Conservation (phyloP, 2,113 vertebrate genomes). For the Mionectes macconnelli region DNA sequence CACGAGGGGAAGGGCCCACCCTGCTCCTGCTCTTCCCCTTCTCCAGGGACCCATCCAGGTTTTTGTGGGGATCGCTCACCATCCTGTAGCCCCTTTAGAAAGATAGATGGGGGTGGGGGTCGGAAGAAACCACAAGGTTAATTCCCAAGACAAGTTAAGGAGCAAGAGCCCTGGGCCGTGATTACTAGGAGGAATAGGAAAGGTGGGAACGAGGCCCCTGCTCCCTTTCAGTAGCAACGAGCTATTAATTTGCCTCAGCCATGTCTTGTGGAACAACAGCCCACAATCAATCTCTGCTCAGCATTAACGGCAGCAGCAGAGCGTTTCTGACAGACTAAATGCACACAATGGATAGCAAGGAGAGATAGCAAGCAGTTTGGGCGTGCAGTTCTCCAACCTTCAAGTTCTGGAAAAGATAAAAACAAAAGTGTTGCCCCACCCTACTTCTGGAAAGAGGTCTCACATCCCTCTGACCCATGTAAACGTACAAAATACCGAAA, state of each 20-base stretch:
- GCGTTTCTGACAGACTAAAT: conserved; percentile 27
- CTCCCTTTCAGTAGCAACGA: neutral
- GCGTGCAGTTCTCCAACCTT: neutral
- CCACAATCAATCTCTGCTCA: conserved; percentile 30
- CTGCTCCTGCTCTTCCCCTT: accelerated
- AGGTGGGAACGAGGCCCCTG: neutral
- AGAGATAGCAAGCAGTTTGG: neutral
- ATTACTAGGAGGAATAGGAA: neutral
- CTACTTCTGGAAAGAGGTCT: neutral
- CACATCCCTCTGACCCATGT: neutral
- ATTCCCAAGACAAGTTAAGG: neutral
- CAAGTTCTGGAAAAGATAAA: neutral
- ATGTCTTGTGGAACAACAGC: neutral
- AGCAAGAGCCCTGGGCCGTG: neutral
- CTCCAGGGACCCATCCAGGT: neutral
- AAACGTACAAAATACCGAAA: neutral
- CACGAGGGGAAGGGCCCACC: neutral
- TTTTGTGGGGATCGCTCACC: accelerated
- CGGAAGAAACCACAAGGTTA: neutral
- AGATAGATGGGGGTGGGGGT: accelerated
- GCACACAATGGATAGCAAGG: neutral
- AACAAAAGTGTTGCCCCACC: neutral
- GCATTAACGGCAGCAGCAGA: conserved; percentile 44
- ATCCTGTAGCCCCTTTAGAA: neutral
- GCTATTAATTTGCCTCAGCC: conserved; percentile 53